These are phyloP conservation scores for Cyrtonyx montezumae DNA, from an alignment of 2,113 vertebrate species.

Conservation along the genomic window DNA sequence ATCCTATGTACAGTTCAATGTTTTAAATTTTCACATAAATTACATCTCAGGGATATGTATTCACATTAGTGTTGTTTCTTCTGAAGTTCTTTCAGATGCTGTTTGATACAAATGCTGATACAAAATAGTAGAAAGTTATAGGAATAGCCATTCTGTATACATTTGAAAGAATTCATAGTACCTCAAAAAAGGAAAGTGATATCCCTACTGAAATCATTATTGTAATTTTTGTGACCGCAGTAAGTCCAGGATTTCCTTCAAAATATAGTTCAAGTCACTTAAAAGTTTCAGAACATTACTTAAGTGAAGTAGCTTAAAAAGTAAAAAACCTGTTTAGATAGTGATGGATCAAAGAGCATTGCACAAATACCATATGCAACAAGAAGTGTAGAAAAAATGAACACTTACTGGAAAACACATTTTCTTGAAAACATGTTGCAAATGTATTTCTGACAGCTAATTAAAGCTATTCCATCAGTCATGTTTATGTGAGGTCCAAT, in stretches of 20 bases:
- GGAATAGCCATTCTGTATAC: background rate
- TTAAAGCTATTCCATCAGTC: constrained; percentile 49
- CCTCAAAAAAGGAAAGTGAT: background rate
- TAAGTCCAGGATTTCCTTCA: background rate
- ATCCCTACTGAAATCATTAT: background rate
- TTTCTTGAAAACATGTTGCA: constrained; percentile 5
- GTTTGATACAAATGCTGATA: background rate
- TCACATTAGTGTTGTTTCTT: background rate
- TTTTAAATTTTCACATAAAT: background rate
- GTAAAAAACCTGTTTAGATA: background rate
- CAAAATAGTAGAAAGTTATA: background rate
- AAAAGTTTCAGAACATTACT: background rate
- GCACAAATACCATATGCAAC: background rate
- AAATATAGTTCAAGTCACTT: background rate
- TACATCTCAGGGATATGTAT: background rate
- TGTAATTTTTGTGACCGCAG: background rate
- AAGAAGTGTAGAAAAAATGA: background rate
- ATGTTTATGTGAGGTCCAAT: constrained; percentile 17
- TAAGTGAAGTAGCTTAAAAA: background rate
- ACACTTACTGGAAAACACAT: background rate
- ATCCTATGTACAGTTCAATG: background rate
- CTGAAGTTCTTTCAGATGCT: background rate
- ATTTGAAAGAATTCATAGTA: background rate
- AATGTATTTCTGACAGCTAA: constrained; percentile 57
- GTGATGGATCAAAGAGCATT: background rate